A percentile compares a stretch with the other conserved stretches of the same genome.
Conservation (phyloP, 2,888 invertebrate genomes). For the Tipula helvola region DNA sequence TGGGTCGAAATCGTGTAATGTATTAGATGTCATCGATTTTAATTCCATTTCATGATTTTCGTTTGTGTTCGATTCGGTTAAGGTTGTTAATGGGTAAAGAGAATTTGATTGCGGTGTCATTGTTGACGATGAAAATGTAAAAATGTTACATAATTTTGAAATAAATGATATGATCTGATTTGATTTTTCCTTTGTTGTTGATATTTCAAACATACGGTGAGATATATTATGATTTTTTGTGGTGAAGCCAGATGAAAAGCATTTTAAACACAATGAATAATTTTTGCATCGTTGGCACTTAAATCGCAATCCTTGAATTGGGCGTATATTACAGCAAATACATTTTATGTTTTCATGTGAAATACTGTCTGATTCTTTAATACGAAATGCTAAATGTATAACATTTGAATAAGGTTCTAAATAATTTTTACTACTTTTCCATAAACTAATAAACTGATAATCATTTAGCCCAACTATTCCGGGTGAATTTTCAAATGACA, state of each 20-base stretch:
- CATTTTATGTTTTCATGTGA: constrained; percentile 28
- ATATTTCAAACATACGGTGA: constrained; percentile 33
- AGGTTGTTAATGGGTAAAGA: background rate
- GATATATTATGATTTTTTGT: constrained; percentile 24
- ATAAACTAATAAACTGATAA: constrained; percentile 29
- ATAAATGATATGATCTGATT: background rate
- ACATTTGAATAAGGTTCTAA: constrained; percentile 30
- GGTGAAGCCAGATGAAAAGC: constrained; percentile 28
- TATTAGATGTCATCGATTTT: background rate
- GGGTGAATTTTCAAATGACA: constrained; percentile 27
- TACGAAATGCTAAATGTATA: constrained; percentile 29
- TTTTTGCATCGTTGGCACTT: constrained; percentile 31
- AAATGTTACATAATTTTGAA: background rate
- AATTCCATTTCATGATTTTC: background rate
- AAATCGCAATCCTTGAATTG: constrained; percentile 32
- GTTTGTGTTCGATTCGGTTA: background rate
- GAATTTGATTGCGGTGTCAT: background rate
- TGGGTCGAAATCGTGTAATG: background rate
- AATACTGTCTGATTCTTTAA: constrained; percentile 30
- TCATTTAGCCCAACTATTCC: constrained; percentile 28
- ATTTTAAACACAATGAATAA: constrained; percentile 30
- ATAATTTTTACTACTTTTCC: constrained; percentile 27
- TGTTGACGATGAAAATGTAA: background rate
- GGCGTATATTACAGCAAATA: constrained; percentile 26
- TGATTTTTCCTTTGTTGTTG: constrained; percentile 21